phyloP scores from a whole-genome alignment of 2,888 invertebrate species.

The Nowickia ferox region DNA sequence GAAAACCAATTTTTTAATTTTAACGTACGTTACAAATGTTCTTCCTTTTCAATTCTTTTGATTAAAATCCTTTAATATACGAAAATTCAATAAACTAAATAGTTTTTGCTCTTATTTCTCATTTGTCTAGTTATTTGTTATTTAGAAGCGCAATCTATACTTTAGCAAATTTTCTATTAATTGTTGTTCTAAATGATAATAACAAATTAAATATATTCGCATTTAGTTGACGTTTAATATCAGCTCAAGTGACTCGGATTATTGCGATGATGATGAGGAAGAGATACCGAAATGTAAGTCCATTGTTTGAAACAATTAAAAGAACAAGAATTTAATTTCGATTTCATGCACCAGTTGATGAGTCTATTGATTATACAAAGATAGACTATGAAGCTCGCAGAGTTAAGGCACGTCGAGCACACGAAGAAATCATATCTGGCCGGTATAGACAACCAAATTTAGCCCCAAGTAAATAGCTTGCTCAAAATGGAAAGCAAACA shows the following conservation, averaged over 20 bases:
- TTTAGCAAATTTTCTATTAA: not conserved
- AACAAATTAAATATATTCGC: not conserved
- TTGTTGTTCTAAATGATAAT: not conserved
- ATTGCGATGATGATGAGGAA: constrained; percentile 82
- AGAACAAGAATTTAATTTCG: not conserved
- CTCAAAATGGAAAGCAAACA: not conserved
- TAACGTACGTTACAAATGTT: too few species aligned
- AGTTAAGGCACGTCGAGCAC: constrained; percentile 82
- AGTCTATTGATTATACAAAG: constrained; percentile 82
- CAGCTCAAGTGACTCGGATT: constrained; percentile 83
- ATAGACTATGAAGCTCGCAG: constrained; percentile 83
- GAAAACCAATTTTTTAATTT: too few species aligned
- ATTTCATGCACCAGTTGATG: constrained; percentile 77
- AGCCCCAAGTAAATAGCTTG: constrained; percentile 77
- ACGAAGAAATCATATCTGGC: constrained; percentile 83
- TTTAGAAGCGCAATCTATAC: too few species aligned
- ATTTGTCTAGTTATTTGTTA: too few species aligned
- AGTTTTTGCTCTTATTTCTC: too few species aligned
- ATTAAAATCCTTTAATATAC: too few species aligned
- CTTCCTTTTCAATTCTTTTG: too few species aligned
- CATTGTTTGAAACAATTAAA: too few species aligned
- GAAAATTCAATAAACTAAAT: too few species aligned
- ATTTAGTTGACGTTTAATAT: constrained; percentile 81
- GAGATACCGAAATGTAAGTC: constrained; percentile 80
- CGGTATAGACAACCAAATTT: constrained; percentile 83